Evolutionary conservation across 2,888 invertebrate genomes (phyloP), one percentile per base, ranked within the genome.

Genomic region (Sthenelais limicola): DNA sequence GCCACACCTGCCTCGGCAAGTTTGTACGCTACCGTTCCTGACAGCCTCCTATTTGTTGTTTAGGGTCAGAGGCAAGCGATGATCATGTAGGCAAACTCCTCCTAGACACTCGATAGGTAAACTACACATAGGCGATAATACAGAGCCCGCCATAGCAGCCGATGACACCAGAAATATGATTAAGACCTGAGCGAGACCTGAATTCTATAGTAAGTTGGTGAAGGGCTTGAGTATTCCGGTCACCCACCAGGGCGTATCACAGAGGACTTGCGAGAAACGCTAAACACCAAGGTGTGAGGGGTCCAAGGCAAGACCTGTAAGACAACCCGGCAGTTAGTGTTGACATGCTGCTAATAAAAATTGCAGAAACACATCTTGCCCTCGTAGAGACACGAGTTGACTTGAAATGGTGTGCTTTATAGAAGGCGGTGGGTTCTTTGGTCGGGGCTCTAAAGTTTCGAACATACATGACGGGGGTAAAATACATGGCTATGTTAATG

Each of bases 121-220:
- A 28, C 32, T 12, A 18, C 18, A n/a, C 56, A 28, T n/a, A 24
- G 32, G 56, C n/a, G 9, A 56, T 56, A 62, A 62, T 62, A 62
- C n/a, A 18, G 38, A n/a, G 24, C 12, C 38, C 15, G 4, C 24
- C 9, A 9, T 15, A 43, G 33, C 32, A 18, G 1, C 21, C 4
- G 62, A 62, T 33, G 62, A 35, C 38, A 62, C 62, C 62, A 62
- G 62, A 62, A 62, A 62, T 62, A 62, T 62, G 62, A 62, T 62
- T 62, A 62, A 33, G 35, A 15, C 26, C n/a, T 24, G 24, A 43
- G 35, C 28, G 38, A 38, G 62, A 62, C 35, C 38, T 38, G 62
- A 33, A 35, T 62, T 35, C 62, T 21, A 24, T 33, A 62, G 38
- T 62, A 43, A 7, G 38, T 15, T 7, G 24, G 35, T 38, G 43